Percentiles rank a stretch among this genome's conserved stretches.
These are phyloP conservation scores for Haliclona indistincta DNA, from an alignment of 37 sponge, comb jelly and placozoan genomes.

Conservation along the genomic window DNA sequence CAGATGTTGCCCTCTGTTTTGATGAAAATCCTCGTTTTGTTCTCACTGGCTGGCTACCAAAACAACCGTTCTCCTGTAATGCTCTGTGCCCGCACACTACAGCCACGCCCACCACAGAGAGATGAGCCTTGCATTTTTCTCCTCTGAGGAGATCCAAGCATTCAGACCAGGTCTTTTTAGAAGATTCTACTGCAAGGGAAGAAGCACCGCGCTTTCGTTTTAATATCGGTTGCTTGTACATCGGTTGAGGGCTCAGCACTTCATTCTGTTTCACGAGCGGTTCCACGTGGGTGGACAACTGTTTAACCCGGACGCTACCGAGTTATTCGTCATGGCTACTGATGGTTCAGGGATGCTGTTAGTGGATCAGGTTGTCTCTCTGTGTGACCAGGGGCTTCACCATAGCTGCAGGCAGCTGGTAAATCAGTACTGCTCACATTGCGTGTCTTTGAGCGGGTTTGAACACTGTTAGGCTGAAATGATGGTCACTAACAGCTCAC, in stretches of 20 bases:
- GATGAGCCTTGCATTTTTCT: too few species aligned
- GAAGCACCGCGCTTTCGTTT: too few species aligned
- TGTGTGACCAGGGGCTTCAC: slow-evolving; percentile 15
- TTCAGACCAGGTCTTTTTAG: too few species aligned
- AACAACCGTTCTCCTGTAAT: background rate
- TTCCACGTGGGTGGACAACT: too few species aligned
- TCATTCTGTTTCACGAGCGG: too few species aligned
- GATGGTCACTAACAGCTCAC: slow-evolving; percentile 13
- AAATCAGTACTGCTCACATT: background rate
- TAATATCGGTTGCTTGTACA: too few species aligned
- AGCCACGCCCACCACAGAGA: too few species aligned
- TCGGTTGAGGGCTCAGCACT: too few species aligned
- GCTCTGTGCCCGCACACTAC: too few species aligned
- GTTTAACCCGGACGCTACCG: background rate
- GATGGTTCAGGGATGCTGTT: background rate
- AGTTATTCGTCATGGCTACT: slow-evolving; percentile 5
- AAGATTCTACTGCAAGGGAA: too few species aligned
- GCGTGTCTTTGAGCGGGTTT: background rate
- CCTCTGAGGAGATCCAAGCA: too few species aligned
- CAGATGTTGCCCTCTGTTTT: background rate
- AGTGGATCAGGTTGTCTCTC: slow-evolving; percentile 9
- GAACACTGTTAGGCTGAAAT: slow-evolving; percentile 24
- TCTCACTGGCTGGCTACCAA: background rate
- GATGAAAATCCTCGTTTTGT: too few species aligned
- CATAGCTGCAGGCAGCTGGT: slow-evolving; percentile 27